Conservation (phyloP, 2,113 vertebrate species). For the Amphilophus citrinellus region DNA sequence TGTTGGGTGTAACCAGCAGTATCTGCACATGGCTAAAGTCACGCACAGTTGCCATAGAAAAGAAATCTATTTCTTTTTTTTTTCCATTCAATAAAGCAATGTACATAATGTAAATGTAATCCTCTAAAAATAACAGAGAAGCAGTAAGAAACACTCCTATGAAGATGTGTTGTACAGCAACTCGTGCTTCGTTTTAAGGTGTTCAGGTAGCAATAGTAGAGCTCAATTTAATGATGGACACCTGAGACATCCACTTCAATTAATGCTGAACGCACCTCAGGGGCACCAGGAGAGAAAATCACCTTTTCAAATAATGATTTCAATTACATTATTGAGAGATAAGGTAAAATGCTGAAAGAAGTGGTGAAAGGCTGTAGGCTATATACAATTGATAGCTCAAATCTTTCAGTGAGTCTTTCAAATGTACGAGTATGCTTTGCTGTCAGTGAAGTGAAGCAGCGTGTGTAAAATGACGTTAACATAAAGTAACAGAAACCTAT, state of each 20-base stretch:
- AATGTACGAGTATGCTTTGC: neutral
- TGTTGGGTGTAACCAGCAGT: neutral
- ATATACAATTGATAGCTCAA: conserved; percentile 29
- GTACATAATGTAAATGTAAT: neutral
- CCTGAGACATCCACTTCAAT: conserved; percentile 65
- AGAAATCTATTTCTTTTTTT: conserved; percentile 10
- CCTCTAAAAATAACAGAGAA: neutral
- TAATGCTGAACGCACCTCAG: conserved; percentile 62
- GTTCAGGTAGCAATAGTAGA: conserved; percentile 13
- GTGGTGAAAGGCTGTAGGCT: conserved; percentile 22
- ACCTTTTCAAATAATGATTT: conserved; percentile 69
- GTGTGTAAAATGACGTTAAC: neutral
- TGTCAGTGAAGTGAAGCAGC: conserved; percentile 7
- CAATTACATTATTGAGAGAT: conserved; percentile 65
- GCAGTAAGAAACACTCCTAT: neutral
- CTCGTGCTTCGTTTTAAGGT: neutral
- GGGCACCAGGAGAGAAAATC: conserved; percentile 45
- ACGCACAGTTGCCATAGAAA: conserved; percentile 33
- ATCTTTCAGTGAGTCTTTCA: conserved; percentile 5
- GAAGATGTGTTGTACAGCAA: conserved; percentile 12
- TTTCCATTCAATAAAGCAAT: neutral
- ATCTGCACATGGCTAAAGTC: conserved; percentile 31
- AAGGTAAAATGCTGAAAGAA: conserved; percentile 37
- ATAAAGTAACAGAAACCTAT: conserved; percentile 1
- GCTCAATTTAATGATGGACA: conserved; percentile 54